Conservation (phyloP, 2,888 invertebrate genomes). For the Pseudoips prasinana region DNA sequence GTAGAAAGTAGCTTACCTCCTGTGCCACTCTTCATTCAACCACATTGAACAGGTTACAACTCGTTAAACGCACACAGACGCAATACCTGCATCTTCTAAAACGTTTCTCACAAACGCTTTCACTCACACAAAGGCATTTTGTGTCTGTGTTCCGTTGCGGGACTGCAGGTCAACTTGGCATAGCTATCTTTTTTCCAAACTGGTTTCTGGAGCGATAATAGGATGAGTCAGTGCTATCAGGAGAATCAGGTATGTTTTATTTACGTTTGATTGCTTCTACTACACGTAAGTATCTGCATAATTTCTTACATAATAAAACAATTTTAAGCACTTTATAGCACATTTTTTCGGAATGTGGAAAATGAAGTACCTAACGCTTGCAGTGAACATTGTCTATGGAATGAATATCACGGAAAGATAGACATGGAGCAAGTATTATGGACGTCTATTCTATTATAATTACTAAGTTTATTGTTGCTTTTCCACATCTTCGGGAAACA, state of each 20-base stretch:
- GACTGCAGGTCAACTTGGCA: conserved; percentile 66
- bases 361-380: conserved; percentile 7
- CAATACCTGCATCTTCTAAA: conserved; percentile 33
- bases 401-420: conserved; percentile 4
- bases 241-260: conserved; percentile 25
- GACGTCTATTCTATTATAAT: conserved; percentile 18
- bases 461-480: conserved; percentile 19
- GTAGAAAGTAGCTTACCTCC: conserved; percentile 79
- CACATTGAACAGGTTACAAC: conserved; percentile 72
- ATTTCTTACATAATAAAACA: conserved; percentile 7
- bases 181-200: conserved; percentile 64
- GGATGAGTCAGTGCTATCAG: conserved; percentile 62
- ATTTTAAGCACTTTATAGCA: too few species aligned
- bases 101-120: conserved; percentile 30
- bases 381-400: conserved; percentile 8
- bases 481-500: conserved; percentile 12
- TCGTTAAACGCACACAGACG: conserved; percentile 58
- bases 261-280: conserved; percentile 9
- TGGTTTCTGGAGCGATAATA: conserved; percentile 69
- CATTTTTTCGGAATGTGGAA: not conserved
- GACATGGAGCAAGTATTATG: too few species aligned
- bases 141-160: conserved; percentile 44
- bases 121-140: conserved; percentile 40
- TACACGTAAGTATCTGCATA: not conserved
- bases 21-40: conserved; percentile 77